phyloP scores from a whole-genome alignment of 1,140 invertebrate species.

The Calliphora vicina region DNA sequence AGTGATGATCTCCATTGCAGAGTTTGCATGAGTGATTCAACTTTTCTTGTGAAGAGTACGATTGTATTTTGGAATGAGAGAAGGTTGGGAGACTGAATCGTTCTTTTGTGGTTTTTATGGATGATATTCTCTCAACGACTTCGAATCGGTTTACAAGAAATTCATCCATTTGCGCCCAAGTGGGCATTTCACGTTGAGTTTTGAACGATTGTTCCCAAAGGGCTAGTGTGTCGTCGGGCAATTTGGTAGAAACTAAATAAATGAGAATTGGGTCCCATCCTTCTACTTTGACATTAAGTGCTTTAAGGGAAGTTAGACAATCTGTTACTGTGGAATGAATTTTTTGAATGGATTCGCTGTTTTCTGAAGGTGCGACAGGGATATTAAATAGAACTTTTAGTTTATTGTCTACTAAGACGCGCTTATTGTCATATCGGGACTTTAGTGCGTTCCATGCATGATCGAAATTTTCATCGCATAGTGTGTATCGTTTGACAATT shows the following conservation, averaged over 20 bases:
- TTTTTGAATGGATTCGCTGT: not conserved
- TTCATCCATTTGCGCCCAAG: not conserved
- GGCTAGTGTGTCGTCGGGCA: not conserved
- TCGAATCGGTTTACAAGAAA: slow-evolving; percentile 1
- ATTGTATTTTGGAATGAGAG: not conserved
- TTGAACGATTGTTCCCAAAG: not conserved
- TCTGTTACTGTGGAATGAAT: not conserved
- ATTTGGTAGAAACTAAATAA: slow-evolving; percentile 15
- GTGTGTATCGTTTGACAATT: not conserved
- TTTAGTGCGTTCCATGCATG: not conserved
- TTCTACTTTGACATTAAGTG: not conserved
- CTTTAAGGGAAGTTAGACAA: not conserved
- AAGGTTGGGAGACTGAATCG: not conserved
- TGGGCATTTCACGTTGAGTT: not conserved
- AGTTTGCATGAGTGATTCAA: not conserved
- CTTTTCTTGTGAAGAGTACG: not conserved
- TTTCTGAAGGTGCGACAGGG: not conserved
- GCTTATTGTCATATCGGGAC: not conserved
- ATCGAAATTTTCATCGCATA: not conserved
- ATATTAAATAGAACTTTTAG: not conserved
- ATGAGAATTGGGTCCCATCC: slow-evolving; percentile 22
- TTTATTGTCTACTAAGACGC: not conserved
- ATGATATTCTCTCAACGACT: not conserved
- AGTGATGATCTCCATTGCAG: not conserved
- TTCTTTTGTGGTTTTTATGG: not conserved